Conservation (phyloP, 64 coral and sea anemone species). For the Stichodactyla mertensii region DNA sequence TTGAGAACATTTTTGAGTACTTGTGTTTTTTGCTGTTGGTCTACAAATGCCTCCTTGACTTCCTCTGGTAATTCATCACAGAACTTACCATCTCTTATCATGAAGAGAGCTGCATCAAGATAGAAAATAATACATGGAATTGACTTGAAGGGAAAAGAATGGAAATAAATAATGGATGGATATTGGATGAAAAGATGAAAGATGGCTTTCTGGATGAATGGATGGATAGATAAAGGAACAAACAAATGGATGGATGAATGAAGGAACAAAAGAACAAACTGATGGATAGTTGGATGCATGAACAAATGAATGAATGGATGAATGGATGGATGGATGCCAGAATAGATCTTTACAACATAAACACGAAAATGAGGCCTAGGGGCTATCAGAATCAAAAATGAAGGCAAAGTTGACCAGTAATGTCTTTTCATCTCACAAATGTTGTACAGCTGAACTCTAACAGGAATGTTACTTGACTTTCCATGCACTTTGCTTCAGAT, state of each 20-base stretch:
- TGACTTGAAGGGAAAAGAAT: background rate
- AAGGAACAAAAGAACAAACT: too few relatives aligned
- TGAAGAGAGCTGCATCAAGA: conserved; percentile 65
- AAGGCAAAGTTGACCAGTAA: too few relatives aligned
- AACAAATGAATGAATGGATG: background rate
- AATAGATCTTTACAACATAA: too few relatives aligned
- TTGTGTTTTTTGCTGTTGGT: conserved; percentile 60
- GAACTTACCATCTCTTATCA: conserved; percentile 81
- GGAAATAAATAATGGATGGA: background rate
- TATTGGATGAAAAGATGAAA: background rate
- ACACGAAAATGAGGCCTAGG: too few relatives aligned
- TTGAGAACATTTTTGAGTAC: conserved; percentile 80
- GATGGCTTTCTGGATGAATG: too few relatives aligned
- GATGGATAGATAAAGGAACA: background rate
- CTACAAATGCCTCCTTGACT: conserved; percentile 86
- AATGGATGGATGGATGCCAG: background rate
- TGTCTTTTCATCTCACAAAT: too few relatives aligned
- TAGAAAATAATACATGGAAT: background rate
- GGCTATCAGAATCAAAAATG: too few relatives aligned
- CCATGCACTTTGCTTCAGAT: too few relatives aligned
- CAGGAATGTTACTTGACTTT: too few relatives aligned
- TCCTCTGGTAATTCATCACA: conserved; percentile 47
- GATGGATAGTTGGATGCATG: background rate
- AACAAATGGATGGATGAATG: background rate
- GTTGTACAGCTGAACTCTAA: too few relatives aligned